Percentiles rank a stretch among this genome's conserved stretches.
These are phyloP conservation scores for Ametastegia equiseti DNA, from an alignment of 2,888 invertebrate species.

Conservation along the genomic window DNA sequence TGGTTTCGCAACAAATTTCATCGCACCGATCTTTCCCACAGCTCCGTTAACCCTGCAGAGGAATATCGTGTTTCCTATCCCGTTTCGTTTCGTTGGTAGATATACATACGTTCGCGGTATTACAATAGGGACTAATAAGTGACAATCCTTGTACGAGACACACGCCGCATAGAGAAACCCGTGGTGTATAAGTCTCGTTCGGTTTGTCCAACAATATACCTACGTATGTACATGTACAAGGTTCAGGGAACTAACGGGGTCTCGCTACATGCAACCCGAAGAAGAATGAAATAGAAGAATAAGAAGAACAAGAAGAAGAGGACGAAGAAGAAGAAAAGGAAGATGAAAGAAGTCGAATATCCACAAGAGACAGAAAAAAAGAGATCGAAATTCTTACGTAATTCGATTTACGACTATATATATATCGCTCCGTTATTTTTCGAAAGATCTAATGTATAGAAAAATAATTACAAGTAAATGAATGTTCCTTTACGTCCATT, in stretches of 20 bases:
- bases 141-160: constrained; percentile 20
- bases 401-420: constrained; percentile 13
- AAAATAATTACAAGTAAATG: neutral
- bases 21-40: constrained; percentile 20
- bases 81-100: constrained; percentile 1
- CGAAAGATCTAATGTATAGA: neutral
- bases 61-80: constrained; percentile 26
- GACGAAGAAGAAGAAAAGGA: neutral
- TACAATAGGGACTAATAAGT: constrained; percentile 23
- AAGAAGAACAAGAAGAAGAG: neutral
- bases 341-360: neutral
- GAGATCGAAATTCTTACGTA: constrained; percentile 31
- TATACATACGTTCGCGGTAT: neutral
- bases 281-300: neutral
- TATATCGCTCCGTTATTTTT: neutral
- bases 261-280: neutral
- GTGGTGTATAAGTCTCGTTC: neutral
- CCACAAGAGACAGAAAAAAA: too few relatives aligned
- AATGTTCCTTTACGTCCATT: neutral
- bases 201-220: neutral
- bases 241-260: constrained; percentile 39
- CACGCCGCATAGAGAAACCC: constrained; percentile 3
- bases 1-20: neutral
- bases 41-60: constrained; percentile 18
- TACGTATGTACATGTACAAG: too few relatives aligned